Evolutionary conservation across 2,797 vertebrate species (phyloP).

Genomic region (Galago senegalensis): DNA sequence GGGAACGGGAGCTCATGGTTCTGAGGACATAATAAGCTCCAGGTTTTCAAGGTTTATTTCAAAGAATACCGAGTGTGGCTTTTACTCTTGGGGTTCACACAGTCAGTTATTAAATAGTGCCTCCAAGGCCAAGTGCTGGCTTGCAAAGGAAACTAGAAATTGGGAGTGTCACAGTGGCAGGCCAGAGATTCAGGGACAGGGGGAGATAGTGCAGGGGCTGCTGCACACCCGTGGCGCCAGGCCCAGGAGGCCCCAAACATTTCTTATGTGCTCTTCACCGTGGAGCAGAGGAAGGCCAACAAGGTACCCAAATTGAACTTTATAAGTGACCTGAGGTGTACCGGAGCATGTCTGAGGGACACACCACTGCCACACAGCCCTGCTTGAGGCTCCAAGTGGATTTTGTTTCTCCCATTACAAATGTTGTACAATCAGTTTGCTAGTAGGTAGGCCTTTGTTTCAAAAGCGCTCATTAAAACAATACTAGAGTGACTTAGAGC

Average conservation of each 20-base stretch:
- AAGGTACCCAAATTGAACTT: not conserved
- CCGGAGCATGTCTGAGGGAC: not conserved
- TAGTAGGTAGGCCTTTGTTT: not conserved
- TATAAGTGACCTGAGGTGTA: accelerated
- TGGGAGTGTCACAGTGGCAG: too few relatives aligned
- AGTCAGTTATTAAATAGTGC: not conserved
- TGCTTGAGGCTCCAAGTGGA: too few relatives aligned
- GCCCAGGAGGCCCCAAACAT: accelerated
- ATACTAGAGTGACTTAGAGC: not conserved
- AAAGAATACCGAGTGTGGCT: not conserved
- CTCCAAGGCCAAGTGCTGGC: not conserved
- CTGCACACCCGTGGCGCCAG: not conserved
- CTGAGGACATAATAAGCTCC: not conserved
- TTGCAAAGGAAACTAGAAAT: not conserved
- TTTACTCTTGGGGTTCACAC: not conserved
- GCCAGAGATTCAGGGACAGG: not conserved
- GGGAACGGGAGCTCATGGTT: not conserved
- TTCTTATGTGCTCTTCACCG: not conserved
- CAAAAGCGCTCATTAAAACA: not conserved
- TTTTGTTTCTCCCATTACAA: not conserved
- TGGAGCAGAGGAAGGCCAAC: not conserved
- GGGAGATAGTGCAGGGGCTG: too few relatives aligned
- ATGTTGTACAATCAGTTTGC: accelerated
- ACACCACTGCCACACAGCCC: accelerated
- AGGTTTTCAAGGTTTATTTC: not conserved